A percentile compares a stretch with the other conserved stretches of the same genome.
Evolutionary conservation across 2,113 vertebrate genomes (phyloP).

Genomic region (Balaeniceps rex): DNA sequence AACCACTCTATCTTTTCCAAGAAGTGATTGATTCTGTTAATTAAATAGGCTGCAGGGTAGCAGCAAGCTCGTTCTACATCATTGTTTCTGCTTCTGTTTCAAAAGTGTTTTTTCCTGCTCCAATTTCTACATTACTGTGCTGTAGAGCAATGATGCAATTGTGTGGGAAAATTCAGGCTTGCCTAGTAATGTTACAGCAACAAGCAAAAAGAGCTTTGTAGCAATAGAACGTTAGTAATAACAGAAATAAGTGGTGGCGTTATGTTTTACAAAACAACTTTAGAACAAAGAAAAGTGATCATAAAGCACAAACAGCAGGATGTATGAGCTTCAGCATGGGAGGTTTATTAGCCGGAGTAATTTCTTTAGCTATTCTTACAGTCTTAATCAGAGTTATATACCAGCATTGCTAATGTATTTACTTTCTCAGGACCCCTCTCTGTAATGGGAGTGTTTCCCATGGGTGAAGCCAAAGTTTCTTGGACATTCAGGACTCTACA

Average conservation of each 20-base stretch:
- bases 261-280: not conserved
- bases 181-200: not conserved
- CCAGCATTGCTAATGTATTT: not conserved
- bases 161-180: not conserved
- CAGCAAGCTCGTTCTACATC: not conserved
- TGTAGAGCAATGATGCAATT: not conserved
- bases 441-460: not conserved
- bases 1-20: not conserved
- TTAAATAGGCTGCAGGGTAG: not conserved
- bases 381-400: not conserved
- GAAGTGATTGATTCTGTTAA: slow-evolving; percentile 13
- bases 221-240: not conserved
- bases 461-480: not conserved
- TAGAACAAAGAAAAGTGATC: not conserved
- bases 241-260: not conserved
- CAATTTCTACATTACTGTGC: not conserved
- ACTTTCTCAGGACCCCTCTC: not conserved
- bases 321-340: not conserved
- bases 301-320: not conserved
- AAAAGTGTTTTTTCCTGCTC: not conserved
- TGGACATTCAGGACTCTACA: not conserved
- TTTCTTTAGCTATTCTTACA: not conserved
- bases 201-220: not conserved
- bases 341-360: not conserved
- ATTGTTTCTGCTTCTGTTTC: not conserved